phyloP scores from a whole-genome alignment of 2,113 vertebrate species.

The Corydoras sp. region DNA sequence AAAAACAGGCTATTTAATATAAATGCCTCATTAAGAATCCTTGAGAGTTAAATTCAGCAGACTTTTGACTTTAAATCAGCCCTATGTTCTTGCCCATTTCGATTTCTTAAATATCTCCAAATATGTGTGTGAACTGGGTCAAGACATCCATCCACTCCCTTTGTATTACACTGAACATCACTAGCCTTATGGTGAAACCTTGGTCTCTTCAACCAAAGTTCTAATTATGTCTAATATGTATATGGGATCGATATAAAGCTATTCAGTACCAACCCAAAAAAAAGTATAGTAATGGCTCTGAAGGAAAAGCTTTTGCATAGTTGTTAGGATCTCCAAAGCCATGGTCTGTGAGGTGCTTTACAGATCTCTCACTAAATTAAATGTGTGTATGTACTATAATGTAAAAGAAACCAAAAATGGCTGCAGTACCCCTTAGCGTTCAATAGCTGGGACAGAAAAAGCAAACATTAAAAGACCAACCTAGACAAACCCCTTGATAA shows the following conservation, averaged over 20 bases:
- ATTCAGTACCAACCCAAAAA: slow-evolving; percentile 5
- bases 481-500: slow-evolving; percentile 17
- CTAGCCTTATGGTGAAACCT: no score
- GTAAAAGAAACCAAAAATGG: slow-evolving; percentile 12
- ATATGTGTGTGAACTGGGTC: no score
- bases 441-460: slow-evolving; percentile 2
- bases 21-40: no score
- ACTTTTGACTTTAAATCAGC: no score
- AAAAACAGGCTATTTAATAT: no score
- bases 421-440: slow-evolving; percentile 17
- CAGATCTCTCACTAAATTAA: background rate
- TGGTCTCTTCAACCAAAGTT: no score
- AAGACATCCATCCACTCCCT: no score
- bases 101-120: no score
- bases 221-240: background rate
- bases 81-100: no score
- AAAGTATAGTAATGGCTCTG: background rate
- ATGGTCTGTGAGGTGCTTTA: background rate
- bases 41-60: no score
- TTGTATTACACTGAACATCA: no score
- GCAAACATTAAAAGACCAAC: slow-evolving; percentile 20
- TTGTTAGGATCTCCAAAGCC: slow-evolving; percentile 17
- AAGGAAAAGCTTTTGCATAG: slow-evolving; percentile 38
- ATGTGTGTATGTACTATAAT: background rate
- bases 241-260: background rate